A percentile compares a stretch with the other conserved stretches of the same genome.
phyloP scores from a whole-genome alignment of 2,888 invertebrate genomes.

The Muschampia plurimacula region DNA sequence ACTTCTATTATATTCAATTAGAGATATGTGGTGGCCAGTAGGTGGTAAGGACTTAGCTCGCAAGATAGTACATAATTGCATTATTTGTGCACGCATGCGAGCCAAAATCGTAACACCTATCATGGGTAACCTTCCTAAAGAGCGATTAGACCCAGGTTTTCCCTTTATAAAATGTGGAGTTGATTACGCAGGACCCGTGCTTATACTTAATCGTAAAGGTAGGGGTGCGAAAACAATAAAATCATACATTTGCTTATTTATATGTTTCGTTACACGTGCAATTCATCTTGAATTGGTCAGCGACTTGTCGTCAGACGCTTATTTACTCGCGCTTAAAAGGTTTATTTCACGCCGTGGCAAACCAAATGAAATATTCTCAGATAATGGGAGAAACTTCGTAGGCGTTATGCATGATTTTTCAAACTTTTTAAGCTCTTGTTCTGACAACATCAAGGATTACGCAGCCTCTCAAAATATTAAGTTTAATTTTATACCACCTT shows the following conservation, averaged over 20 bases:
- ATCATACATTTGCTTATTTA: too few relatives aligned
- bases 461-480: background rate
- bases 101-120: constrained; percentile 4
- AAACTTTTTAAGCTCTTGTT: background rate
- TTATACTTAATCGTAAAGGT: background rate
- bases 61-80: constrained; percentile 26
- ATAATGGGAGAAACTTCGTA: background rate
- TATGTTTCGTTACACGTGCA: too few relatives aligned
- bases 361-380: background rate
- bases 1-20: constrained; percentile 31
- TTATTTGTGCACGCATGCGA: constrained; percentile 38
- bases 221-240: background rate
- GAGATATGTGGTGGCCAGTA: constrained; percentile 42
- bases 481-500: background rate
- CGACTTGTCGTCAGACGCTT: background rate
- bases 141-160: background rate
- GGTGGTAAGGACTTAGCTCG: constrained; percentile 41
- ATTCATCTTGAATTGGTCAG: background rate
- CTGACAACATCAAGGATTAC: background rate
- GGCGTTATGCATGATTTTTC: background rate
- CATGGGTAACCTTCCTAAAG: background rate
- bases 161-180: background rate
- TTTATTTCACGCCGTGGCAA: background rate
- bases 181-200: background rate
- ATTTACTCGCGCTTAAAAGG: background rate